Evolutionary conservation across 2,113 vertebrate species (phyloP), one percentile per base, ranked within the genome.

Genomic region (Megaceryle torquata): DNA sequence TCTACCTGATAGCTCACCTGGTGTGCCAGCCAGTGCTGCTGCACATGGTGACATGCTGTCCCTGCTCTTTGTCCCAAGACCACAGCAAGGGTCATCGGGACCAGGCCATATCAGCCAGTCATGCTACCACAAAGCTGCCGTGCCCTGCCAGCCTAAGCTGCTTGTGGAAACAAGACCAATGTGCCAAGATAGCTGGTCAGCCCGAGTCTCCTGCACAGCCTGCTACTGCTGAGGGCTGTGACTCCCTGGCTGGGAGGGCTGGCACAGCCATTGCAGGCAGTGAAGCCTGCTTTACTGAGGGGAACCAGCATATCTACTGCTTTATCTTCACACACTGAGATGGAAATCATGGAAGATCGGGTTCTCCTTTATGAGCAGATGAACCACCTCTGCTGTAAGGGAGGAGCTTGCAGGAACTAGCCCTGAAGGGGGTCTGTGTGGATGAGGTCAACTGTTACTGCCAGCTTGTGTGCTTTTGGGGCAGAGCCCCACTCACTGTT

Each of bases 61-160:
- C 50, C 72, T 61, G 51, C 35, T 79, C 15, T 84, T 33, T 39
- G 59, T 63, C 29, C 46, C 1, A 0, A 24, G 26, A 9, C 37
- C 46, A 25, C 10, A 6, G 31, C 18, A 20, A 69, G 10, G 2
- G 15, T 25, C 22, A 15, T 70, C 16, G 60, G 53, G 63, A 31
- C 2, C 5, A 88, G 43, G 35, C 21, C 35, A 16, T 28, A 28
- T 76, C n/a, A 44, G 61, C 15, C 63, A 33, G 60, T 16, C 43
- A 9, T 10, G 21, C 10, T 41, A 5, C 19, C 1, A 0, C 24
- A 64, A 28, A 64, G 48, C n/a, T 82, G 51, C 26, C 0, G 0
- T 53, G 54, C n/a, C 37, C 60, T 39, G 63, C 28, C 67, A 83
- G 50, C 35, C 44, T 33, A 20, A 51, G 37, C 6, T 65, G 72